Evolutionary conservation across 2,113 vertebrate genomes (phyloP).

Genomic region (Nannospalax galili): DNA sequence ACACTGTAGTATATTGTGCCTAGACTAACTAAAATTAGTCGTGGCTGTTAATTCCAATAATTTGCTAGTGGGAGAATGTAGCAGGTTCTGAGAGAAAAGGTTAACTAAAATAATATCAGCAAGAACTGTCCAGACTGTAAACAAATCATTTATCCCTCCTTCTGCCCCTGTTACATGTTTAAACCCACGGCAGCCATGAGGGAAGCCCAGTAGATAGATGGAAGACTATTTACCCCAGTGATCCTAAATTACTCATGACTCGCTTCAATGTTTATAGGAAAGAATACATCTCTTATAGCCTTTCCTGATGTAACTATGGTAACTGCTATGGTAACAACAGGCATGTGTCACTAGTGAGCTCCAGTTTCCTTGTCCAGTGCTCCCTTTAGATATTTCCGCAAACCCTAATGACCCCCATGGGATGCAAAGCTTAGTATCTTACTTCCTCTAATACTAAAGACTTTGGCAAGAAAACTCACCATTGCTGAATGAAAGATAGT

Average conservation of each 20-base stretch:
- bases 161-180: not conserved
- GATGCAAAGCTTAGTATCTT: not conserved
- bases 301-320: constrained; percentile 60
- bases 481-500: not conserved
- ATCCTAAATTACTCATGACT: constrained; percentile 8
- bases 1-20: not conserved
- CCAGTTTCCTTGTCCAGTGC: not conserved
- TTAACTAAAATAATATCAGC: not conserved
- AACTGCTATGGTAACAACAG: constrained; percentile 45
- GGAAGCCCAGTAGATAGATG: not conserved
- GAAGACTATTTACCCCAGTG: constrained; percentile 31
- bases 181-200: not conserved
- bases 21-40: constrained; percentile 39
- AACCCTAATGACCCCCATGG: not conserved
- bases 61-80: not conserved
- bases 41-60: constrained; percentile 1
- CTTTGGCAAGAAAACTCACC: constrained; percentile 29
- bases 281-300: not conserved
- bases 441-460: not conserved
- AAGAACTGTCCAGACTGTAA: not conserved
- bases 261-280: not conserved
- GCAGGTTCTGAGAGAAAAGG: constrained; percentile 30
- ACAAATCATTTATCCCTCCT: not conserved
- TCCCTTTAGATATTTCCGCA: constrained; percentile 39
- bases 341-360: not conserved